phyloP scores from a whole-genome alignment of 2,113 vertebrate genomes.

The Mus pahari region DNA sequence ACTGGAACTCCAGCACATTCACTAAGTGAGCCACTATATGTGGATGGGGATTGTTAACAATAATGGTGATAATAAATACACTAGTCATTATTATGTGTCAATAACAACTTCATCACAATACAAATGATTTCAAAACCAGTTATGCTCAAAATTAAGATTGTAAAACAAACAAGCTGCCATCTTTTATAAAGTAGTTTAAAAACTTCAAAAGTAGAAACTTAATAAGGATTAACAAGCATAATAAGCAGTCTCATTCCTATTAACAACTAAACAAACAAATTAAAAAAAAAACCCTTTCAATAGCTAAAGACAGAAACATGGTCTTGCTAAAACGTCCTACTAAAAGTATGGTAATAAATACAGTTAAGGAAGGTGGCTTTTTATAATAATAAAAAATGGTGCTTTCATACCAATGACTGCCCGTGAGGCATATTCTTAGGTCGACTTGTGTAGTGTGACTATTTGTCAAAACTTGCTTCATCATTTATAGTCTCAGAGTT shows the following conservation, averaged over 20 bases:
- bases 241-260: conserved; percentile 65
- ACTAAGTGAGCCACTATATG: neutral
- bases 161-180: conserved; percentile 74
- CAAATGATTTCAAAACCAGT: conserved; percentile 30
- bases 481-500: conserved; percentile 83
- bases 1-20: neutral
- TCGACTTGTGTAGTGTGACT: conserved; percentile 69
- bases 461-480: conserved; percentile 86
- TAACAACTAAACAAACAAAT: conserved; percentile 25
- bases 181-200: conserved; percentile 63
- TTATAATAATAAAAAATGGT: conserved; percentile 78
- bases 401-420: conserved; percentile 74
- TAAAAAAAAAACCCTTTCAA: conserved; percentile 80
- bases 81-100: conserved; percentile 35
- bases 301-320: conserved; percentile 1
- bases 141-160: conserved; percentile 18
- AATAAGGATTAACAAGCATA: conserved; percentile 80
- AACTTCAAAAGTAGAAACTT: conserved; percentile 74
- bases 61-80: conserved; percentile 43
- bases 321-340: neutral
- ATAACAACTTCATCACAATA: neutral
- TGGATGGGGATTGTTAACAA: conserved; percentile 35
- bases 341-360: conserved; percentile 75
- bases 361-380: conserved; percentile 50
- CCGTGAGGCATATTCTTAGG: conserved; percentile 80